Conservation (phyloP, 2,888 invertebrate species). For the Bunonema sp. region DNA sequence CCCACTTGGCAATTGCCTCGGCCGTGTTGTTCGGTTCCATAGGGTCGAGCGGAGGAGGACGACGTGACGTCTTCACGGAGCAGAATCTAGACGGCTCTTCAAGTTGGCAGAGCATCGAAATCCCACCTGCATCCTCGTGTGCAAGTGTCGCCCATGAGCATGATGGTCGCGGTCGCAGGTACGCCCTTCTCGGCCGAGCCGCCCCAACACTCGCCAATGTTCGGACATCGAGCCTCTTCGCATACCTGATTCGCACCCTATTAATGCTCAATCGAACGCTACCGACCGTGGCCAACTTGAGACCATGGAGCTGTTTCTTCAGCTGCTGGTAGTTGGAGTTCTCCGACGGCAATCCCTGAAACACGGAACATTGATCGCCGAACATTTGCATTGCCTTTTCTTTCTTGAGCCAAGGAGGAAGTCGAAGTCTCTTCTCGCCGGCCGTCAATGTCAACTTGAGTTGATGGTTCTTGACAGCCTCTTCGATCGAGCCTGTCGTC, state of each 20-base stretch:
- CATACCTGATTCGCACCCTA: not conserved
- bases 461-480: constrained; percentile 19
- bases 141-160: constrained; percentile 97
- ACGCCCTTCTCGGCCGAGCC: constrained; percentile 67
- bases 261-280: not conserved
- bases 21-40: constrained; percentile 83
- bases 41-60: constrained; percentile 74
- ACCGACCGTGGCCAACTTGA: constrained; percentile 41
- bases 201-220: constrained; percentile 78
- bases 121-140: constrained; percentile 66
- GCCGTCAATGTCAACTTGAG: constrained; percentile 22
- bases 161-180: constrained; percentile 87
- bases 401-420: constrained; percentile 41
- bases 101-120: not conserved
- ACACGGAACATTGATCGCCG: not conserved
- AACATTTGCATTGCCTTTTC: constrained; percentile 14
- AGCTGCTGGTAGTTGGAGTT: constrained; percentile 24
- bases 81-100: constrained; percentile 60
- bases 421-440: constrained; percentile 25
- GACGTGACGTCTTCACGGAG: constrained; percentile 83
- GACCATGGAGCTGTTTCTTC: constrained; percentile 31
- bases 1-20: constrained; percentile 77
- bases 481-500: constrained; percentile 9
- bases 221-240: constrained; percentile 28
- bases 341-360: constrained; percentile 10